Evolutionary conservation across 2,113 vertebrate species (phyloP).

Genomic region (Pica pica): DNA sequence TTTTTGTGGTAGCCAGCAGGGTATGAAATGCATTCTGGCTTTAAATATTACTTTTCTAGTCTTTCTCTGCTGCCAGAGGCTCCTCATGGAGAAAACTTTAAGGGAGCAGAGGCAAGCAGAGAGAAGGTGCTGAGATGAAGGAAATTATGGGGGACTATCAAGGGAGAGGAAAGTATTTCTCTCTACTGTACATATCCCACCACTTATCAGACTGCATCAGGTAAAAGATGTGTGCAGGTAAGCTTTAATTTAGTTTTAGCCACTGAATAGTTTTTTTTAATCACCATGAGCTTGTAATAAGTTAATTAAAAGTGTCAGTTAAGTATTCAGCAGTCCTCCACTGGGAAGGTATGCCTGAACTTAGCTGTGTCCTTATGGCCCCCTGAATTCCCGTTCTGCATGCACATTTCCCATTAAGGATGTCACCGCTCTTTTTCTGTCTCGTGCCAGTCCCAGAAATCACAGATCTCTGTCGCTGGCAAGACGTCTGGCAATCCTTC

Average conservation of each 20-base stretch:
- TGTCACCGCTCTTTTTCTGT: background rate
- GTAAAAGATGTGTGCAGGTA: background rate
- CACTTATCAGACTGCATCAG: background rate
- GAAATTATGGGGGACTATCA: background rate
- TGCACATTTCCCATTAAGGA: background rate
- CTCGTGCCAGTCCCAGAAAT: background rate
- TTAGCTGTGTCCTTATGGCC: background rate
- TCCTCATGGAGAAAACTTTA: background rate
- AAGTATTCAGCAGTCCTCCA: background rate
- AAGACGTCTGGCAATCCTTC: background rate
- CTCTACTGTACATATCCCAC: background rate
- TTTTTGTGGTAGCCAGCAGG: background rate
- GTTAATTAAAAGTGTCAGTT: background rate
- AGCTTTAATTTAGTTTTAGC: background rate
- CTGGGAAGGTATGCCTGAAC: background rate
- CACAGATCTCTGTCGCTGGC: background rate
- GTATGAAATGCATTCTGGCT: background rate
- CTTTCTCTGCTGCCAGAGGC: background rate
- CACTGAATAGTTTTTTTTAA: background rate
- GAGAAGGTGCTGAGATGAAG: background rate
- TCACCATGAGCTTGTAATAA: background rate
- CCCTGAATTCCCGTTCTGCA: background rate
- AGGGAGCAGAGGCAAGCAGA: background rate
- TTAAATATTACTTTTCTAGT: background rate
- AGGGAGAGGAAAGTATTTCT: background rate